Evolutionary conservation across 2,888 invertebrate genomes (phyloP), one percentile per base, ranked within the genome.

Genomic region (Candidula unifasciata): DNA sequence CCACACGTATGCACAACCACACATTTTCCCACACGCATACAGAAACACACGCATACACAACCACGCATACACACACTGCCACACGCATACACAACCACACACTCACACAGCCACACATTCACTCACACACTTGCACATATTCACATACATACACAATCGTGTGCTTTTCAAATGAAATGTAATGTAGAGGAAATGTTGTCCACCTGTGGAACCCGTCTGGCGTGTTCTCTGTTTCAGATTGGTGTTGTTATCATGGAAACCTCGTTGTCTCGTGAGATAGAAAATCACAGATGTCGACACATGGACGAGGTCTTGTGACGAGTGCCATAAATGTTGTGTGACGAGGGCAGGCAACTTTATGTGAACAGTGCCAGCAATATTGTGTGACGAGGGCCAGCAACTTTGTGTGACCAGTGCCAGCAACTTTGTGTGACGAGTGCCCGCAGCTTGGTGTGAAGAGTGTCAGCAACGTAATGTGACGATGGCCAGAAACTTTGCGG

Each of bases 221-320:
- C 13, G 52, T 52, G 13, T 33, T 68, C 16, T 76, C 24, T 57
- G 16, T 78, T 78, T 78, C 78, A 78, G 78, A 24, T 64, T 16
- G 24, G 37, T 13, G 64, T 60, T 78, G 60, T n/a, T 21, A 64
- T 64, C 16, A 35, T 64, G 64, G 78, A 78, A 64, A 37, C 64
- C 0, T 78, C 78, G 2, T n/a, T 78, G 57, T 37, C 64, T 24
- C 78, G 60, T 64, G 78, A 78, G 24, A n/a, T 78, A 2, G 35
- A 78, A 24, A 35, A 64, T 30, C 78, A 64, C n/a, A 64, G 64
- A 30, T 78, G 78, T n/a, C 33, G 78, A 60, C 78, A 78, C 18
- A 37, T 64, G 30, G 78, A 78, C 64, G 78, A 78, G 64, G 64
- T 60, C 30, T 78, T 78, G 64, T 78, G 64, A 78, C 78, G 35